Evolutionary conservation across 2,888 invertebrate species (phyloP).

Genomic region (Euspilapteryx auroguttella): DNA sequence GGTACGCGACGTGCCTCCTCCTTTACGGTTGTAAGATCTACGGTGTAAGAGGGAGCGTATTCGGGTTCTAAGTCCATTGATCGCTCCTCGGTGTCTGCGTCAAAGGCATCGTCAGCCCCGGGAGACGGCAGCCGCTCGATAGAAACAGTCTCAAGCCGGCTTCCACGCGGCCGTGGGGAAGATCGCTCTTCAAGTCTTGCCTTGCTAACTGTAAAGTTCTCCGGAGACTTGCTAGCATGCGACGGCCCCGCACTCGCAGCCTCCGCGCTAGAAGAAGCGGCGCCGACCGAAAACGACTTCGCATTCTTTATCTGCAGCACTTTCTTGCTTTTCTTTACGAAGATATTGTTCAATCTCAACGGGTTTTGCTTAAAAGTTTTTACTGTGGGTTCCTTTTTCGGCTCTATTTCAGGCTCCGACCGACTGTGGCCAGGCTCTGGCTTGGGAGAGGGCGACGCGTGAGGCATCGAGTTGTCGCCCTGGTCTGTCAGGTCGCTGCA

Average conservation of each 20-base stretch:
- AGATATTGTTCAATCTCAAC: conserved; percentile 40
- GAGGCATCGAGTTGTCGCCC: conserved; percentile 41
- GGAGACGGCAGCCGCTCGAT: too few relatives aligned
- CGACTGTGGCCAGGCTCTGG: conserved; percentile 15
- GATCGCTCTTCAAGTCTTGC: too few relatives aligned
- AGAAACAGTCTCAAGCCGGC: conserved; percentile 21
- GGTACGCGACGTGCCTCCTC: too few relatives aligned
- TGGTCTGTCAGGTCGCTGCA: conserved; percentile 50
- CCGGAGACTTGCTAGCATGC: conserved; percentile 35
- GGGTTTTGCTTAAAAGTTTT: conserved; percentile 18
- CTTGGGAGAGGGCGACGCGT: conserved; percentile 22
- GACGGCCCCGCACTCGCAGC: conserved; percentile 19
- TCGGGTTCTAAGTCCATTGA: conserved; percentile 39
- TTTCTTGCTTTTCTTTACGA: conserved; percentile 46
- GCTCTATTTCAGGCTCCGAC: conserved; percentile 5
- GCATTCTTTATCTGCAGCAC: conserved; percentile 44
- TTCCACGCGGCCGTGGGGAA: too few relatives aligned
- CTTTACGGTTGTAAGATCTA: conserved; percentile 29
- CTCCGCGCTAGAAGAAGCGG: conserved; percentile 11
- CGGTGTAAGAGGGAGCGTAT: conserved; percentile 15
- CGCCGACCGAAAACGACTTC: conserved; percentile 14
- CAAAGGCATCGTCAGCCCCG: conserved; percentile 24
- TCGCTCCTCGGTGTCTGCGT: conserved; percentile 36
- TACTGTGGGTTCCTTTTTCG: conserved; percentile 11
- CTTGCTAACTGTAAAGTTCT: conserved; percentile 33